Evolutionary conservation across 2,888 invertebrate genomes (phyloP).

Genomic region (Hyles lineata): DNA sequence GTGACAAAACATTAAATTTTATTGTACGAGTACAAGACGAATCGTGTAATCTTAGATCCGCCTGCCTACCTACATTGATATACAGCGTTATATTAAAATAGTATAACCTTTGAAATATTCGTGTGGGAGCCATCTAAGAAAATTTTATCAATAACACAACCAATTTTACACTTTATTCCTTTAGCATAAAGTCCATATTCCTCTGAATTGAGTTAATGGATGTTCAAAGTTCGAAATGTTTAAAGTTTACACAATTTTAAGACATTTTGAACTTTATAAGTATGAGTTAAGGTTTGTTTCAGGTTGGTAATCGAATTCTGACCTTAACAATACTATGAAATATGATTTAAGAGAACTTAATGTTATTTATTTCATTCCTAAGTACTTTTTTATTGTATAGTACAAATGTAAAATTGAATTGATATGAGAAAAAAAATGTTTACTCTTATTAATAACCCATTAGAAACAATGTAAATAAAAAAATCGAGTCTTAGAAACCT

Average conservation of each 20-base stretch:
- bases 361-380: slow-evolving; percentile 7
- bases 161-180: neutral
- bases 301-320: neutral
- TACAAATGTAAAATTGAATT: neutral
- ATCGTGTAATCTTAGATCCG: neutral
- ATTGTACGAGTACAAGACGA: neutral
- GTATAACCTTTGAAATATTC: slow-evolving; percentile 11
- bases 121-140: slow-evolving; percentile 7
- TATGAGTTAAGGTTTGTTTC: neutral
- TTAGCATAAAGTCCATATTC: neutral
- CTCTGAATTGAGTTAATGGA: neutral
- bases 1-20: neutral
- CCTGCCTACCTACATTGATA: neutral
- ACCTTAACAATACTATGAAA: slow-evolving; percentile 13
- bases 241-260: neutral
- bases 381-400: neutral
- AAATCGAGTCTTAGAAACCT: too few species aligned
- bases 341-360: slow-evolving; percentile 14
- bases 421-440: too few species aligned
- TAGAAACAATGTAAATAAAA: too few species aligned
- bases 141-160: neutral
- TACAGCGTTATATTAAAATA: slow-evolving; percentile 22
- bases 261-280: neutral
- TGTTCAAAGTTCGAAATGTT: neutral
- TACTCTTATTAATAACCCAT: too few species aligned